A percentile compares a stretch with the other conserved stretches of the same genome.
These are phyloP conservation scores for Caenorhabditis remanei DNA, from an alignment of 1,140 invertebrate species.

Conservation along the genomic window DNA sequence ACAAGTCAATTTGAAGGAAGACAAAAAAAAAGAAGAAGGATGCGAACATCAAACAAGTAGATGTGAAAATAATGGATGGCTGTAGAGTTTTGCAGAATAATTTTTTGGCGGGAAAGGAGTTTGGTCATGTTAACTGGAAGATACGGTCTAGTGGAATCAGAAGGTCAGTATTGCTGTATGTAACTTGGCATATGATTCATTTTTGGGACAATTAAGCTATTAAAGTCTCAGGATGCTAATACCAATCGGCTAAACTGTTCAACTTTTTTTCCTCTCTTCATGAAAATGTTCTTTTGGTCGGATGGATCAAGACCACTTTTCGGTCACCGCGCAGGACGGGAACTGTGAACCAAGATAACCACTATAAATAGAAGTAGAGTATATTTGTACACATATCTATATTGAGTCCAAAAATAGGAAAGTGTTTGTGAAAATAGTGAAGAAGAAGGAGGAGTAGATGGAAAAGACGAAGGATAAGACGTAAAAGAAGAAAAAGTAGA, in stretches of 20 bases:
- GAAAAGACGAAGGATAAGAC: no score
- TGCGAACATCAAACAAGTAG: no score
- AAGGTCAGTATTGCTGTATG: no score
- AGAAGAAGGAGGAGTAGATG: background rate
- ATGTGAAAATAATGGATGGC: no score
- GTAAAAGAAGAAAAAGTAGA: background rate
- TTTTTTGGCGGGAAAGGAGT: no score
- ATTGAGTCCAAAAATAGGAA: conserved; percentile 35
- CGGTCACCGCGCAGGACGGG: background rate
- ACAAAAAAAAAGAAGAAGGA: background rate
- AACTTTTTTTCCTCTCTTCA: background rate
- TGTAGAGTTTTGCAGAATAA: no score
- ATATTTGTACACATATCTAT: conserved; percentile 17
- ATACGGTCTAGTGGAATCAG: no score
- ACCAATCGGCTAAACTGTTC: background rate
- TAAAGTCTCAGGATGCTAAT: background rate
- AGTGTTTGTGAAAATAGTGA: conserved; percentile 1
- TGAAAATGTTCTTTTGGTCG: background rate
- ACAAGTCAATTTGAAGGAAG: conserved; percentile 1
- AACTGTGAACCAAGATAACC: background rate
- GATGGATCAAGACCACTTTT: conserved; percentile 1
- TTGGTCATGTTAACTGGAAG: no score
- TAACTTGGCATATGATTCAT: no score
- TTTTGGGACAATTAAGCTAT: background rate
- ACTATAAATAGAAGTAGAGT: conserved; percentile 36